Evolutionary conservation across 2,797 vertebrate genomes (phyloP).

Genomic region (Cheirogaleus major): DNA sequence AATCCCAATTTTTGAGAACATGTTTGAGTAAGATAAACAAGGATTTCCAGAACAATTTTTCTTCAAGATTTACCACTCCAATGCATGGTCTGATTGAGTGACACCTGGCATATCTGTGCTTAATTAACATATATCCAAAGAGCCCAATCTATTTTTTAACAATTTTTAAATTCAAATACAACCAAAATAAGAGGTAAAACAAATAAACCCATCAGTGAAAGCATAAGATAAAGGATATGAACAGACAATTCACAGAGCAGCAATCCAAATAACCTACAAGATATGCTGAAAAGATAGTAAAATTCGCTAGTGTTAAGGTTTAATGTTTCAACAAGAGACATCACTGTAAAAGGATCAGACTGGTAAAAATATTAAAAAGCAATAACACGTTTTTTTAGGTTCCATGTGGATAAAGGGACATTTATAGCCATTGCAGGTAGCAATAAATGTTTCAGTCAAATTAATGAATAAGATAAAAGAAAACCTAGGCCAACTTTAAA

Average conservation of each 20-base stretch:
- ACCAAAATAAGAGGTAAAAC: constrained; percentile 5
- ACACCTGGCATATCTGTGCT: background rate
- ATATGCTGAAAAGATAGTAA: background rate
- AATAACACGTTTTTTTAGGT: background rate
- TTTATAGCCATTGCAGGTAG: background rate
- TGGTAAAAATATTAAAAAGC: background rate
- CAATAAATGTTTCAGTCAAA: background rate
- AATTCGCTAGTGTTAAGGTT: background rate
- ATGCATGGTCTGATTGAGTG: background rate
- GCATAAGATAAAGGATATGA: background rate
- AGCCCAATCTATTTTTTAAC: background rate
- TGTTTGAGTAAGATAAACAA: background rate
- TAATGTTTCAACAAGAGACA: background rate
- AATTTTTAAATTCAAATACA: constrained; percentile 31
- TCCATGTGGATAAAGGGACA: background rate
- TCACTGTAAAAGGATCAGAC: background rate
- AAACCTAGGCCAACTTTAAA: background rate
- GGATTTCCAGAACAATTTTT: background rate
- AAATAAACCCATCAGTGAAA: background rate
- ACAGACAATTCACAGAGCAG: background rate
- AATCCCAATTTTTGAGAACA: background rate
- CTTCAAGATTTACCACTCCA: background rate
- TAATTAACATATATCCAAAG: background rate
- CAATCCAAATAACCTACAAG: background rate
- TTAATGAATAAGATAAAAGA: background rate